phyloP scores from a whole-genome alignment of 2,888 invertebrate species.

The Sialis lutaria region DNA sequence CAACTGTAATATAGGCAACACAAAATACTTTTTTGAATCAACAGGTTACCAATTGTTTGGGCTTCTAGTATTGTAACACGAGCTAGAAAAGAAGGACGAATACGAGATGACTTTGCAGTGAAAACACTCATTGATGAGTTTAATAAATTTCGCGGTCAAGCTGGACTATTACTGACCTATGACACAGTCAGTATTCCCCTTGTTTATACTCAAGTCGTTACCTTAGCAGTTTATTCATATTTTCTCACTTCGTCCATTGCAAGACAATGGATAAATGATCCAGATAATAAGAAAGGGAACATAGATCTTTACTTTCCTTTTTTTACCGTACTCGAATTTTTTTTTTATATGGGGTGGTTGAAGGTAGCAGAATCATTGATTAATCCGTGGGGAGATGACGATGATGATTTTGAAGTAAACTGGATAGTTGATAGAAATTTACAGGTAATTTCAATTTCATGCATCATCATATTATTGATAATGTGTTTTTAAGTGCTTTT shows the following conservation, averaged over 20 bases:
- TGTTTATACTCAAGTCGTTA: slow-evolving; percentile 79
- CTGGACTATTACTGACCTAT: slow-evolving; percentile 56
- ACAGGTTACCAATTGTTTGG: slow-evolving; percentile 74
- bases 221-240: slow-evolving; percentile 82
- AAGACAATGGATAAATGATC: slow-evolving; percentile 64
- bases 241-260: slow-evolving; percentile 79
- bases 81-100: slow-evolving; percentile 77
- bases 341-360: slow-evolving; percentile 80
- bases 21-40: not conserved
- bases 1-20: slow-evolving; percentile 1
- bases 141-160: slow-evolving; percentile 67
- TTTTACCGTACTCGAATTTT: slow-evolving; percentile 77
- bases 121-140: slow-evolving; percentile 79
- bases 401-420: slow-evolving; percentile 83
- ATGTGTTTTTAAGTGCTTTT: too few relatives aligned
- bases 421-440: slow-evolving; percentile 86
- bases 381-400: slow-evolving; percentile 84
- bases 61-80: slow-evolving; percentile 77
- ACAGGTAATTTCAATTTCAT: slow-evolving; percentile 34
- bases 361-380: slow-evolving; percentile 84
- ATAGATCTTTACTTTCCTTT: slow-evolving; percentile 81
- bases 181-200: slow-evolving; percentile 67
- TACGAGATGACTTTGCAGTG: slow-evolving; percentile 81
- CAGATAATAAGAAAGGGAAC: slow-evolving; percentile 30
- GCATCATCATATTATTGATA: too few relatives aligned